These are phyloP conservation scores for Sitobion miscanthi DNA, from an alignment of 1,140 invertebrate species.

Conservation along the genomic window DNA sequence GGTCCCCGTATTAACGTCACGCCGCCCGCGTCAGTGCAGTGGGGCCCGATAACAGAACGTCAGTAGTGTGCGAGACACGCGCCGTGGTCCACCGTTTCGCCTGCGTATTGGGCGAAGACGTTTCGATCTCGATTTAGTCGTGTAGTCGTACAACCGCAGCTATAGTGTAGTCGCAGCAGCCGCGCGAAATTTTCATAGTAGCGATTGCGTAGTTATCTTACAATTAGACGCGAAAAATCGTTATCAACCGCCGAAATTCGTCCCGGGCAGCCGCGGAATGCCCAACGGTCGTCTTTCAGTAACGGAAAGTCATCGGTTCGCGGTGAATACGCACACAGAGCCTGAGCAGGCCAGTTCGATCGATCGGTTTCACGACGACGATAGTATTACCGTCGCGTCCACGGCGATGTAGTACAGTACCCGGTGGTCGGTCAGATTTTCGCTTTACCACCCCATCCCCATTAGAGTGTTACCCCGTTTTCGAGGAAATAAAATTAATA, in stretches of 20 bases:
- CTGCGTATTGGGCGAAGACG: background rate
- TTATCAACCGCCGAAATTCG: background rate
- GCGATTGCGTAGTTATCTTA: background rate
- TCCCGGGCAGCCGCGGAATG: slow-evolving; percentile 7
- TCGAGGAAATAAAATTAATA: background rate
- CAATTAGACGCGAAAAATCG: background rate
- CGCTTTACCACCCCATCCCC: background rate
- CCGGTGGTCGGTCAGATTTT: background rate
- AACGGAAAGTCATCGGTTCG: background rate
- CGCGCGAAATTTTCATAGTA: background rate
- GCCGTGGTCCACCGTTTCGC: background rate
- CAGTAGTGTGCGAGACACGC: slow-evolving; percentile 54
- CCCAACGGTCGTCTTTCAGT: background rate
- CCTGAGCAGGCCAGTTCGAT: background rate
- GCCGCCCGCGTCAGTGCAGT: slow-evolving; percentile 8
- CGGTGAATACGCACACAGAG: background rate
- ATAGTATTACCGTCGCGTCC: background rate
- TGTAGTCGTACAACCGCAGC: background rate
- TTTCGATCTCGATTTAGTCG: background rate
- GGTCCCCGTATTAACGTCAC: slow-evolving; percentile 17
- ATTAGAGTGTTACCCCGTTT: background rate
- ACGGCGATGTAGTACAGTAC: background rate
- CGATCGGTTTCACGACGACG: background rate
- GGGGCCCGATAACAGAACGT: background rate
- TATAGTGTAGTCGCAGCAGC: background rate